A percentile compares a stretch with the other conserved stretches of the same genome.
phyloP scores from a whole-genome alignment of 2,888 invertebrate genomes.

The Eledona agricola region DNA sequence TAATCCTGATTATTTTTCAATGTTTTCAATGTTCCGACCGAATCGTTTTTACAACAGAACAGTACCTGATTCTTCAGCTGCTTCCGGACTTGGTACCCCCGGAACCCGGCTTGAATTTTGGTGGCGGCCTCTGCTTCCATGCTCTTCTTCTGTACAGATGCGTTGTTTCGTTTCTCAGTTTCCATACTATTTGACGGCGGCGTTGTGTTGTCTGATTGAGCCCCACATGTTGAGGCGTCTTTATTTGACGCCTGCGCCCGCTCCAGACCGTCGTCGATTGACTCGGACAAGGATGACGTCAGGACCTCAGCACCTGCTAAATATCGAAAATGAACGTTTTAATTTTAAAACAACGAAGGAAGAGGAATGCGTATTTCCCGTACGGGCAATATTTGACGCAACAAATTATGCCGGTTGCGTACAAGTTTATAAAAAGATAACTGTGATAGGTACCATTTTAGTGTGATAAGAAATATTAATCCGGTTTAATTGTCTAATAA shows the following conservation, averaged over 20 bases:
- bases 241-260: slow-evolving; percentile 55
- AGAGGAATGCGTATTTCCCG: neutral
- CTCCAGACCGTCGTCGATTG: slow-evolving; percentile 20
- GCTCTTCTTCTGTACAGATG: slow-evolving; percentile 46
- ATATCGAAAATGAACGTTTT: slow-evolving; percentile 33
- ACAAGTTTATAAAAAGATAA: no score
- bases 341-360: slow-evolving; percentile 10
- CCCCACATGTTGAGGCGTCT: slow-evolving; percentile 48
- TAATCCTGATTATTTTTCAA: slow-evolving; percentile 4
- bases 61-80: slow-evolving; percentile 60
- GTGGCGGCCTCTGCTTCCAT: slow-evolving; percentile 67
- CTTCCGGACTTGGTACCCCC: slow-evolving; percentile 70
- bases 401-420: no score
- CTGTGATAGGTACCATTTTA: no score
- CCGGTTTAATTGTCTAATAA: slow-evolving; percentile 3
- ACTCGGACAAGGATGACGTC: slow-evolving; percentile 51
- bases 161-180: slow-evolving; percentile 46
- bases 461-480: no score
- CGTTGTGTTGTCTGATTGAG: slow-evolving; percentile 39
- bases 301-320: slow-evolving; percentile 60
- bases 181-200: slow-evolving; percentile 45
- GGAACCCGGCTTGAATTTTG: slow-evolving; percentile 75
- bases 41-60: slow-evolving; percentile 4
- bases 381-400: slow-evolving; percentile 1
- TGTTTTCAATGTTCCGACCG: slow-evolving; percentile 1